phyloP scores from a whole-genome alignment of 2,113 vertebrate genomes.

The Litocranius walleri region DNA sequence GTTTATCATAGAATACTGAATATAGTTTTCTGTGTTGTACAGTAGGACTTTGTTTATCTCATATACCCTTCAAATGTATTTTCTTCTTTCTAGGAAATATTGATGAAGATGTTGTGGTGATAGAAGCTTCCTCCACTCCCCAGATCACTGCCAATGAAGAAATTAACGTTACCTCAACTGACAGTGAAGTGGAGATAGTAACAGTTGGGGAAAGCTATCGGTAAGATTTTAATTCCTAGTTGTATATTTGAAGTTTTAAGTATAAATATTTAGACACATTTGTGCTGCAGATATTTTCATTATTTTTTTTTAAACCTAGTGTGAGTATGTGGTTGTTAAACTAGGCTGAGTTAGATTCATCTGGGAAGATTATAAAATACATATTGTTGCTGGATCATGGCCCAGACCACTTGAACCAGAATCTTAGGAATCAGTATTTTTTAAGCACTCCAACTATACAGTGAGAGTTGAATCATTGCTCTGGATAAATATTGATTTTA shows the following conservation, averaged over 20 bases:
- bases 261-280: not conserved
- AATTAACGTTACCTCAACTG: conserved; percentile 99
- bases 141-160: conserved; percentile 96
- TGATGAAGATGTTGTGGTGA: conserved; percentile 98
- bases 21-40: not conserved
- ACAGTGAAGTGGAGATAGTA: conserved; percentile 98
- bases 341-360: not conserved
- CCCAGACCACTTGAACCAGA: not conserved
- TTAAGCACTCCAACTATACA: not conserved
- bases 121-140: conserved; percentile 95
- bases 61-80: not conserved
- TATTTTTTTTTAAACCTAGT: not conserved
- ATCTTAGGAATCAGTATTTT: not conserved
- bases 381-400: not conserved
- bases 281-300: not conserved
- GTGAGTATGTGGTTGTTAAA: not conserved
- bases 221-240: conserved; percentile 77
- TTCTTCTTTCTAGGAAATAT: conserved; percentile 85
- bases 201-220: conserved; percentile 96
- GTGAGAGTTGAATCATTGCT: not conserved
- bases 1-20: not conserved
- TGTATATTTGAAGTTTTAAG: conserved; percentile 1
- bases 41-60: not conserved
- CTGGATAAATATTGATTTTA: not conserved
- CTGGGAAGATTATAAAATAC: not conserved